These are phyloP conservation scores for Drosophila rubida DNA, from an alignment of 2,888 invertebrate species.

Conservation along the genomic window DNA sequence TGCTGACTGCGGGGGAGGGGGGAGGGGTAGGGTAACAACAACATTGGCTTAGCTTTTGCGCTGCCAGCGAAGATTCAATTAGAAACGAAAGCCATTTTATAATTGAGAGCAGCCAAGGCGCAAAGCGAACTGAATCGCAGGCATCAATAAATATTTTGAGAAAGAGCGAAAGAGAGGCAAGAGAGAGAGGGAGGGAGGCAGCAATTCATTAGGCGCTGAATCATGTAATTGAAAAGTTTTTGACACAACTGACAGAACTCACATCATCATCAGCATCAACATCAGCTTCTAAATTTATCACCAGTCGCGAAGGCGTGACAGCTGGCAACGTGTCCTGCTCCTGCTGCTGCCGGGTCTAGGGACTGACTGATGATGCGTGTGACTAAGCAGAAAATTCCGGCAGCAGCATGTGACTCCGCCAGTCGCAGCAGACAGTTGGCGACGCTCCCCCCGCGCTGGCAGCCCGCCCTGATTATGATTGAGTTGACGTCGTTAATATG, in stretches of 20 bases:
- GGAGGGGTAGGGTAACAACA: conserved; percentile 14
- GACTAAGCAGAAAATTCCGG: conserved; percentile 64
- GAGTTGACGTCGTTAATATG: conserved; percentile 80
- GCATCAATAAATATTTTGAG: conserved; percentile 39
- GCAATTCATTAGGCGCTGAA: conserved; percentile 43
- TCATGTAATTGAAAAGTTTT: conserved; percentile 69
- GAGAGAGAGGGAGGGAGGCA: conserved; percentile 28
- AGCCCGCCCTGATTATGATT: conserved; percentile 70
- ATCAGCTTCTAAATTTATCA: conserved; percentile 65
- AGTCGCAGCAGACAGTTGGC: conserved; percentile 24
- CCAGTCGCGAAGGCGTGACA: conserved; percentile 53
- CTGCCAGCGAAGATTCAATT: conserved; percentile 73
- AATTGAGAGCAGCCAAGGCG: conserved; percentile 68
- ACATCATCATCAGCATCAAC: conserved; percentile 23
- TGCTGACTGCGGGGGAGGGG: too few species aligned
- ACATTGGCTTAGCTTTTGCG: conserved; percentile 50
- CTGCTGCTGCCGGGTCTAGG: conserved; percentile 1
- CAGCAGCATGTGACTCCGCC: conserved; percentile 39
- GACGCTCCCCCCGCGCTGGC: not conserved
- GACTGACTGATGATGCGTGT: conserved; percentile 60
- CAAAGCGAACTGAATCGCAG: conserved; percentile 18
- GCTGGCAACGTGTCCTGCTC: conserved; percentile 10
- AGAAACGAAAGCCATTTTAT: conserved; percentile 78
- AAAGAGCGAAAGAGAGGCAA: not conserved
- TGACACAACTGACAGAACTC: conserved; percentile 29